These are phyloP conservation scores for Accipiter cooperii DNA, from an alignment of 2,113 vertebrate species.

Conservation along the genomic window DNA sequence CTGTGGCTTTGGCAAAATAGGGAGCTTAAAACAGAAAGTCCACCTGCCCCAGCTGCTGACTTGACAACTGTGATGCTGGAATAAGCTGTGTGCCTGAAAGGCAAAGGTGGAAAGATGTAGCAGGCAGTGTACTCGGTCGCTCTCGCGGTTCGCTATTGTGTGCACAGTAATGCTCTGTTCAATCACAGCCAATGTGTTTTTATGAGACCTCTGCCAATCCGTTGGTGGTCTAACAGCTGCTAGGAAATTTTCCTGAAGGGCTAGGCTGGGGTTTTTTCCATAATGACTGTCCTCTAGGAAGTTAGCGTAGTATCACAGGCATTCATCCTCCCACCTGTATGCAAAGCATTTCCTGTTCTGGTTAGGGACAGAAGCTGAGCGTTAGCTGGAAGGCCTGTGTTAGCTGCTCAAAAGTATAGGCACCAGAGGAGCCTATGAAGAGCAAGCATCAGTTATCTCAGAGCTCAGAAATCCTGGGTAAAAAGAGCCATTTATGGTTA, in stretches of 20 bases:
- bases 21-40: neutral
- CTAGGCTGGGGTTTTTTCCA: neutral
- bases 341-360: neutral
- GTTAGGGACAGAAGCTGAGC: neutral
- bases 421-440: neutral
- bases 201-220: neutral
- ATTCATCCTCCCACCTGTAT: neutral
- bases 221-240: neutral
- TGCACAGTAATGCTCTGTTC: neutral
- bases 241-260: neutral
- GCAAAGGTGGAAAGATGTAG: neutral
- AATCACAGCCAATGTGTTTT: rapidly evolving
- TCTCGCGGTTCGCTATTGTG: rapidly evolving
- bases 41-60: neutral
- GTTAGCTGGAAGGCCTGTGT: neutral
- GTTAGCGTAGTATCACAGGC: neutral
- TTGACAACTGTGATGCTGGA: neutral
- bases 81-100: neutral
- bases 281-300: neutral
- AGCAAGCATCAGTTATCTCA: neutral
- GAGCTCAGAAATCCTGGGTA: neutral
- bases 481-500: neutral
- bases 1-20: neutral
- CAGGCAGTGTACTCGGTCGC: rapidly evolving
- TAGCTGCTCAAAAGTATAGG: neutral